Evolutionary conservation across 1,140 invertebrate genomes (phyloP), one percentile per base, ranked within the genome.

Genomic region (Eumeta japonica): DNA sequence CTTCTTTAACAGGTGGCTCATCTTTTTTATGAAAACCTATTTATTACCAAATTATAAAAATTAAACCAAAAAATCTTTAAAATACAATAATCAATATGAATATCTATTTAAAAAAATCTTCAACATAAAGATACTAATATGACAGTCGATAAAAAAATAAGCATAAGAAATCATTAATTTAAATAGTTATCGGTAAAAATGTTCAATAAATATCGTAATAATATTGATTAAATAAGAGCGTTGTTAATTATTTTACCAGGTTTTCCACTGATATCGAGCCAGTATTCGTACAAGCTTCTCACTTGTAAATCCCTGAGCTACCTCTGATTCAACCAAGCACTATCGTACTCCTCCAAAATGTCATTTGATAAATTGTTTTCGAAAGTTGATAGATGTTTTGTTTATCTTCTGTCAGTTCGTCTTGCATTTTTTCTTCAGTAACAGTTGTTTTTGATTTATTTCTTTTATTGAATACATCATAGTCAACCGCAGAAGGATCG

Each of bases 1-100:
- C 20, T 24, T 24, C 20, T 24, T 24, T 24, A 24, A 24, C 20
- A 24, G 20, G n/a, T 24, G 20, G 20, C n/a, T 24, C n/a, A 24
- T 24, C n/a, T 24, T 24, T 24, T 24, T 24, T n/a, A 24, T 24
- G 20, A 24, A 24, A 24, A 24, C 20, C 20, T 24, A 24, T 24
- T 24, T 24, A n/a, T n/a, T n/a, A 24, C 20, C 20, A 24, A 24
- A 24, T 24, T 24, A 24, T 24, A n/a, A 24, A 24, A 24, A 24
- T 24, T 24, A 24, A 24, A 24, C 20, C 20, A 24, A 24, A 24
- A n/a, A n/a, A n/a, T n/a, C n/a, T n/a, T n/a, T n/a, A n/a, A n/a
- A n/a, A n/a, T n/a, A n/a, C n/a, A n/a, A n/a, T n/a, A n/a, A n/a
- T n/a, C n/a, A n/a, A n/a, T n/a, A n/a, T n/a, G n/a, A n/a, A n/a